A percentile compares a stretch with the other conserved stretches of the same genome.
phyloP scores from a whole-genome alignment of 2,888 invertebrate species.

The Drosophila neutralis region DNA sequence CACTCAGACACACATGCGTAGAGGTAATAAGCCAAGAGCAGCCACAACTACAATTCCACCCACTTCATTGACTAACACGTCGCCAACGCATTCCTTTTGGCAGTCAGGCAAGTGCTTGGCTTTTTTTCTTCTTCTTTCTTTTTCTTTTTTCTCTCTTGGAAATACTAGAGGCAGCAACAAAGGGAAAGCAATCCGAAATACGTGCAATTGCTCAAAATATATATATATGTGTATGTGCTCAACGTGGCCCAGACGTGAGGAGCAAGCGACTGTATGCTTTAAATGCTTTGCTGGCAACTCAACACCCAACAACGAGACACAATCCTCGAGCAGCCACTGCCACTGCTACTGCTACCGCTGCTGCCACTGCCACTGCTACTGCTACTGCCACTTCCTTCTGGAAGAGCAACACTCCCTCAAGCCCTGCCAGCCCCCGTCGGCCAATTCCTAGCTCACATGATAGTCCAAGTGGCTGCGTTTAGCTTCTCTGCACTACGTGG shows the following conservation, averaged over 20 bases:
- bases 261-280: conserved; percentile 52
- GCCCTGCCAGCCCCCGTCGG: neutral
- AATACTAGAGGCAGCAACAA: conserved; percentile 49
- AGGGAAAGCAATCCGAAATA: conserved; percentile 61
- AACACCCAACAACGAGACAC: conserved; percentile 13
- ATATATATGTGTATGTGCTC: conserved; percentile 21
- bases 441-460: conserved; percentile 4
- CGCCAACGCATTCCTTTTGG: conserved; percentile 36
- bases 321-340: conserved; percentile 14
- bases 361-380: neutral
- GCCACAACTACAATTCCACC: conserved; percentile 28
- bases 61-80: conserved; percentile 62
- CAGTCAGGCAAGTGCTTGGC: conserved; percentile 31
- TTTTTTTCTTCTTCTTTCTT: conserved; percentile 4
- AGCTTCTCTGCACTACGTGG: conserved; percentile 19
- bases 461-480: conserved; percentile 5
- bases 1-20: conserved; percentile 6
- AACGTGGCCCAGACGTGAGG: conserved; percentile 59
- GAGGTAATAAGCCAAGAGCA: conserved; percentile 62
- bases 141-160: conserved; percentile 1
- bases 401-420: conserved; percentile 7
- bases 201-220: conserved; percentile 73
- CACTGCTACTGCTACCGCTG: neutral
- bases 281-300: conserved; percentile 53
- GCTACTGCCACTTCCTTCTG: conserved; percentile 2